Conservation (phyloP, 2,113 vertebrate species). For the Puma concolor region DNA sequence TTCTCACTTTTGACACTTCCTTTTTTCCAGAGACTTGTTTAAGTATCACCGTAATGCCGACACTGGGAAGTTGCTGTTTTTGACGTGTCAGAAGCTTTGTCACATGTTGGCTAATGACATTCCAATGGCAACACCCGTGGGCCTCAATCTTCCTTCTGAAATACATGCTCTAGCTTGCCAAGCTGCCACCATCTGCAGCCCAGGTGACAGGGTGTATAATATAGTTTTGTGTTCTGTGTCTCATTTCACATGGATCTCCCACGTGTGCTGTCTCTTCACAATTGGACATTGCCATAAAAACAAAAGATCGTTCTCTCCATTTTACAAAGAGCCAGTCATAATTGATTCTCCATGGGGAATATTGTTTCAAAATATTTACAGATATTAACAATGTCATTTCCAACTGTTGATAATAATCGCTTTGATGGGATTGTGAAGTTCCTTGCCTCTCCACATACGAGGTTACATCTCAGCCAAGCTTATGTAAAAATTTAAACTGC, state of each 20-base stretch:
- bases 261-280: not conserved
- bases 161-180: constrained; percentile 92
- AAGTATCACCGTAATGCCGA: constrained; percentile 87
- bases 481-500: not conserved
- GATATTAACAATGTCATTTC: not conserved
- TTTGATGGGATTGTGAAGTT: not conserved
- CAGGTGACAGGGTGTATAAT: constrained; percentile 86
- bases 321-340: not conserved
- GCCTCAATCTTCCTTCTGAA: constrained; percentile 89
- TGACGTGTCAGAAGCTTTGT: constrained; percentile 91
- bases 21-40: constrained; percentile 87
- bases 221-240: not conserved
- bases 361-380: not conserved
- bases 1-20: not conserved
- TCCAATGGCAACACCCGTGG: constrained; percentile 88
- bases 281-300: not conserved
- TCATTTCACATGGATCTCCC: not conserved
- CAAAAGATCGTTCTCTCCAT: not conserved
- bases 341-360: not conserved
- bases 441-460: not conserved
- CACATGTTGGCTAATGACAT: constrained; percentile 91
- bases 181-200: constrained; percentile 92
- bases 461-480: not conserved
- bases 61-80: constrained; percentile 91
- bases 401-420: rapidly evolving